Percentiles rank a stretch among this genome's conserved stretches.
phyloP scores from a whole-genome alignment of 2,888 invertebrate species.

The Amiota communis region DNA sequence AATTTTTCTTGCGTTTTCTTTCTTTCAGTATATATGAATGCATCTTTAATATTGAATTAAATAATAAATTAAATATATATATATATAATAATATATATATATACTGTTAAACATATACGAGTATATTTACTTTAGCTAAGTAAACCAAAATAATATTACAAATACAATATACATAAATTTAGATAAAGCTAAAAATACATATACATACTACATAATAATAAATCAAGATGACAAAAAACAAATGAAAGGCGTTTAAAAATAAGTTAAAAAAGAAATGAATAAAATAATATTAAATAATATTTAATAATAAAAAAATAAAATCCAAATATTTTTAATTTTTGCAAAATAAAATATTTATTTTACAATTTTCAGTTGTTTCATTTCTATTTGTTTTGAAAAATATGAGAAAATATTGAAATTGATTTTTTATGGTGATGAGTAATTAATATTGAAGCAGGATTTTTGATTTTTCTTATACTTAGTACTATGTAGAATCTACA shows the following conservation, averaged over 20 bases:
- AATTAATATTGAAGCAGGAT: too few relatives aligned
- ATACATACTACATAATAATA: conserved; percentile 40
- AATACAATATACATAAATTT: conserved; percentile 56
- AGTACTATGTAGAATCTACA: too few relatives aligned
- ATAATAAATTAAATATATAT: conserved; percentile 30
- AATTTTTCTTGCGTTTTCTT: conserved; percentile 14
- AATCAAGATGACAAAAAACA: conserved; percentile 41
- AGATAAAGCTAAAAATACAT: conserved; percentile 56
- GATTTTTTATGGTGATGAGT: too few relatives aligned
- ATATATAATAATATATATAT: conserved; percentile 35
- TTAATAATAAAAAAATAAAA: conserved; percentile 26
- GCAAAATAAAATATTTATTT: conserved; percentile 31
- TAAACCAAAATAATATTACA: conserved; percentile 48
- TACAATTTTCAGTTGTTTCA: conserved; percentile 28
- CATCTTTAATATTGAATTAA: conserved; percentile 16
- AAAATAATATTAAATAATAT: conserved; percentile 24
- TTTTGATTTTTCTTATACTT: too few relatives aligned
- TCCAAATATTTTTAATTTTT: conserved; percentile 30
- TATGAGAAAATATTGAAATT: too few relatives aligned
- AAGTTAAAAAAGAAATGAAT: neutral
- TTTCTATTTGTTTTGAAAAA: neutral
- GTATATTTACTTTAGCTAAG: conserved; percentile 25
- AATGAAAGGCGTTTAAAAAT: neutral
- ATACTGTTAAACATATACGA: conserved; percentile 55
- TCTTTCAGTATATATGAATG: neutral